phyloP scores from a whole-genome alignment of 2,888 invertebrate genomes.

The Macrophya alboannulata region DNA sequence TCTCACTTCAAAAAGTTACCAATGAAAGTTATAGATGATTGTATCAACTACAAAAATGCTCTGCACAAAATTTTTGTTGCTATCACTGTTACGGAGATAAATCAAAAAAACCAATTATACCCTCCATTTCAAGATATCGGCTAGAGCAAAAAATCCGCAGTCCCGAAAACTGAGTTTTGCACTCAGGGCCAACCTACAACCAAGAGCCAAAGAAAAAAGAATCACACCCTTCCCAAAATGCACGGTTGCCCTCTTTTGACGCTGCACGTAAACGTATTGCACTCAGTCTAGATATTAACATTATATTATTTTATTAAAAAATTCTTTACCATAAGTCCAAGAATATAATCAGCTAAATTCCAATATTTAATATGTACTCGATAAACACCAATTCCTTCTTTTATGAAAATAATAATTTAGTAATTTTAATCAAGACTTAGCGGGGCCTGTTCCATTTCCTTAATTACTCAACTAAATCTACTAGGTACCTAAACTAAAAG shows the following conservation, averaged over 20 bases:
- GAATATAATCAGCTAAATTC: neutral
- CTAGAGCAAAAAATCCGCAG: too few relatives aligned
- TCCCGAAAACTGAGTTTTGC: neutral
- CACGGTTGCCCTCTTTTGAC: too few relatives aligned
- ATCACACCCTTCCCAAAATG: too few relatives aligned
- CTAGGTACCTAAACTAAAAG: too few relatives aligned
- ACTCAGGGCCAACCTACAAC: too few relatives aligned
- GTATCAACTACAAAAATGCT: conserved; percentile 19
- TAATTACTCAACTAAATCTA: neutral
- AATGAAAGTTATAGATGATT: too few relatives aligned
- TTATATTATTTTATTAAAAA: conserved; percentile 17
- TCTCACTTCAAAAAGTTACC: neutral
- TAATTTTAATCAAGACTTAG: conserved; percentile 22
- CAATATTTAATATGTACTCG: neutral
- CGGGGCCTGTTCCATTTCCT: conserved; percentile 8
- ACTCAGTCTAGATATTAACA: neutral
- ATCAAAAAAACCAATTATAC: neutral
- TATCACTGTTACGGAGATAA: neutral
- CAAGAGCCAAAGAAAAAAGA: too few relatives aligned
- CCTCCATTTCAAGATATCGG: neutral
- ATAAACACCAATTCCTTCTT: conserved; percentile 14
- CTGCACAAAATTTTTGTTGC: conserved; percentile 11
- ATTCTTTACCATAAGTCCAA: neutral
- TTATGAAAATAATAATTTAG: conserved; percentile 19
- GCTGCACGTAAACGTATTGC: too few relatives aligned